These are phyloP conservation scores for Polypedilum pembai DNA, from an alignment of 1,140 invertebrate species.

Conservation along the genomic window DNA sequence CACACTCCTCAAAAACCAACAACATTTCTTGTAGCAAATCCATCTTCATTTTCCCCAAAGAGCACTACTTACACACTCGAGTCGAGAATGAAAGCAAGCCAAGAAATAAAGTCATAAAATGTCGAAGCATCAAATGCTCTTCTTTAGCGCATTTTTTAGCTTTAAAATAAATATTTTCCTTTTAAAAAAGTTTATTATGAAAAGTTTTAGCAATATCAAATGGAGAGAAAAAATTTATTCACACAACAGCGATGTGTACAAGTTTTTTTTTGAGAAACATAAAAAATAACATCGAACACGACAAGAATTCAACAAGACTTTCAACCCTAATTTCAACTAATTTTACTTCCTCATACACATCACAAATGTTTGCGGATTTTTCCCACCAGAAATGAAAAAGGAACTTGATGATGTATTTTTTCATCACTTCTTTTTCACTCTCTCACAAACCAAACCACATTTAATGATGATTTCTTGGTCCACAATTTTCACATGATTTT, in stretches of 20 bases:
- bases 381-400: neutral
- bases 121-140: too few species aligned
- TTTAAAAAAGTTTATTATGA: too few species aligned
- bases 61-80: neutral
- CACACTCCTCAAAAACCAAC: constrained; percentile 14
- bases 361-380: neutral
- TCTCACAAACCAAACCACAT: neutral
- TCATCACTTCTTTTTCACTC: neutral
- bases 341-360: neutral
- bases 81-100: neutral
- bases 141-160: too few species aligned
- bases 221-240: too few species aligned
- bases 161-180: too few species aligned
- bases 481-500: constrained; percentile 18
- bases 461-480: constrained; percentile 17
- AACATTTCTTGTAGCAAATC: constrained; percentile 11
- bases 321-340: constrained; percentile 15
- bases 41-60: neutral
- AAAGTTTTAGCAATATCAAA: too few species aligned
- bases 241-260: neutral
- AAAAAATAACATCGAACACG: neutral
- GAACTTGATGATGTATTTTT: neutral
- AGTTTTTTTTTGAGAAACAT: neutral
- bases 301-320: neutral
- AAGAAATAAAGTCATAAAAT: too few species aligned